A percentile compares a stretch with the other conserved stretches of the same genome.
Evolutionary conservation across 92 coral and sea anemone genomes (phyloP).

Genomic region (Virgularia gustaviana): DNA sequence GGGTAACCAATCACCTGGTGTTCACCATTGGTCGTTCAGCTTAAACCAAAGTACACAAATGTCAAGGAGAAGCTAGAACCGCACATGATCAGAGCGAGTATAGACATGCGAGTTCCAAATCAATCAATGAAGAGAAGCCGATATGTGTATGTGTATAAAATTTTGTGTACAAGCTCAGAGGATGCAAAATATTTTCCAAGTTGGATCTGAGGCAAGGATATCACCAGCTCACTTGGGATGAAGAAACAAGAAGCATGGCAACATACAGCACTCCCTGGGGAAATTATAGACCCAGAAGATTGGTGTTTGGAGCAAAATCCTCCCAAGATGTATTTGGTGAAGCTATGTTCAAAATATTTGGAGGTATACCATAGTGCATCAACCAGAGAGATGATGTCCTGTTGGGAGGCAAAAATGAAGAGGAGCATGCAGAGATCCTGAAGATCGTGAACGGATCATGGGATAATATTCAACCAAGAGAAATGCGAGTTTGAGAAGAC

Average conservation of each 20-base stretch:
- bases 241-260: constrained; percentile 44
- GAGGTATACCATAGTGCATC: constrained; percentile 42
- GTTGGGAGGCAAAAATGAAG: background rate
- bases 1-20: constrained; percentile 63
- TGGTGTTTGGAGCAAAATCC: constrained; percentile 50
- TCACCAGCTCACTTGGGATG: constrained; percentile 44
- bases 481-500: constrained; percentile 45
- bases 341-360: constrained; percentile 36
- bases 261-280: constrained; percentile 62
- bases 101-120: constrained; percentile 57
- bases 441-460: constrained; percentile 32
- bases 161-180: constrained; percentile 48
- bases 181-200: constrained; percentile 53
- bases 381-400: constrained; percentile 51
- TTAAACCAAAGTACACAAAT: constrained; percentile 34
- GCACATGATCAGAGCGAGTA: constrained; percentile 63
- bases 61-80: constrained; percentile 52
- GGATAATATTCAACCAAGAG: constrained; percentile 49
- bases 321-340: constrained; percentile 50
- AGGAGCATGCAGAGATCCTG: constrained; percentile 34
- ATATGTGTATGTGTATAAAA: constrained; percentile 47
- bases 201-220: constrained; percentile 50
- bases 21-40: constrained; percentile 60
- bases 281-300: constrained; percentile 52
- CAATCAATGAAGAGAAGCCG: constrained; percentile 53